Evolutionary conservation across 2,113 vertebrate genomes (phyloP), one percentile per base, ranked within the genome.

Genomic region (Pachycephala philippinensis): DNA sequence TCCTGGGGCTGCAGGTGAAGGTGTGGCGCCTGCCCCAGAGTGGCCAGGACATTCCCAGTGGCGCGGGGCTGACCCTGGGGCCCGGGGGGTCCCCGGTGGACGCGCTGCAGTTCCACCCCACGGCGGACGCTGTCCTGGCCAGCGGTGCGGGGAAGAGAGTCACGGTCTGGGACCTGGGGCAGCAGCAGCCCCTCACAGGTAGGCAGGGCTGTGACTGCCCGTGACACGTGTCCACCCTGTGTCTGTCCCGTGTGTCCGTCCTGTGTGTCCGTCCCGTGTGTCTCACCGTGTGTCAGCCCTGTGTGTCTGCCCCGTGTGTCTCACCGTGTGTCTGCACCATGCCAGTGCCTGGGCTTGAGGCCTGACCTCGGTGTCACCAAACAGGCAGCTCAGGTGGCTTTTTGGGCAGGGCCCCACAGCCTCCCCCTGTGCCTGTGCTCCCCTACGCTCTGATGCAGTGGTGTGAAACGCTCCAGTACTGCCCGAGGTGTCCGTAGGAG

Each of bases 41-140:
- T 0, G 85, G 97, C 70, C 97, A 97, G 87, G 96, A 97, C 35
- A 66, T 98, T 89, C 97, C 98, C 3, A 13, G 80, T 3, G 77
- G 13, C 0, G 91, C 98, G 0, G 98, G 98, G 47, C 88, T 98
- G 59, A 98, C 98, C 23, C 96, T 99, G 84, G 96, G 87, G 60
- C 98, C 98, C 0, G 92, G 86, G 4, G 98, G 90, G 0, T 95
- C 95, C 11, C 88, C 95, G 0, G 96, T 99, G 84, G 98, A 99
- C 7, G 10, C 89, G 14, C 89, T 99, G 49, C 98, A 98, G 65
- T 99, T 99, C 96, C 99, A 99, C 94, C 98, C 99, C n/a, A 97
- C 98, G 0, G 98, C 98, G 0, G 99, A 99, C 0, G 98, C 98
- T 2, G 6, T 99, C 84, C 97, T 99, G 90, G 98, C 98, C 63